These are phyloP conservation scores for Chaetogeoica ovagalla DNA, from an alignment of 2,888 invertebrate genomes.

Conservation along the genomic window DNA sequence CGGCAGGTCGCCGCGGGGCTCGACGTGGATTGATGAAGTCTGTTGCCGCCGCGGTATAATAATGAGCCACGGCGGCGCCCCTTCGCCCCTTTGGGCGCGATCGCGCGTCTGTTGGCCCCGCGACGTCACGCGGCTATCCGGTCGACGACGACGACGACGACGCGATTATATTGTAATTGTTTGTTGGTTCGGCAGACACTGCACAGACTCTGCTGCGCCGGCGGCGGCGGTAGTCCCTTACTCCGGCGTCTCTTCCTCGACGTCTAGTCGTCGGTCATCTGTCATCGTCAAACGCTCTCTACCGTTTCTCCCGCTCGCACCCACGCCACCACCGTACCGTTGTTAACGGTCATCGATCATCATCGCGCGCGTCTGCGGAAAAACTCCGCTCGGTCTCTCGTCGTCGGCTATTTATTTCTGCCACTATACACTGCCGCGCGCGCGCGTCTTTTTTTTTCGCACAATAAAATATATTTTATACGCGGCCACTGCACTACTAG, in stretches of 20 bases:
- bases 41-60: slow-evolving; percentile 53
- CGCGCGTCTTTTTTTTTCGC: too few relatives aligned
- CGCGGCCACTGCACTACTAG: too few relatives aligned
- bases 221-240: too few relatives aligned
- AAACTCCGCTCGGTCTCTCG: too few relatives aligned
- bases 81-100: slow-evolving; percentile 59
- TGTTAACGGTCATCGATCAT: slow-evolving; percentile 21
- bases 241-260: background rate
- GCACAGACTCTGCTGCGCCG: background rate
- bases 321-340: too few relatives aligned
- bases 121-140: slow-evolving; percentile 58
- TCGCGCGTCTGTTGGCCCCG: slow-evolving; percentile 58
- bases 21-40: slow-evolving; percentile 55
- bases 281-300: slow-evolving; percentile 30
- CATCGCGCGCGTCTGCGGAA: background rate
- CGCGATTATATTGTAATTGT: slow-evolving; percentile 55
- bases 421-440: too few relatives aligned
- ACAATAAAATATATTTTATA: too few relatives aligned
- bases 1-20: slow-evolving; percentile 36
- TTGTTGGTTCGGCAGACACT: slow-evolving; percentile 46
- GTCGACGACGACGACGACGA: slow-evolving; percentile 21
- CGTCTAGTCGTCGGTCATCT: slow-evolving; percentile 42
- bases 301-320: background rate
- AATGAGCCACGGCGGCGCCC: too few relatives aligned
- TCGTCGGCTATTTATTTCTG: too few relatives aligned